Percentiles rank a stretch among this genome's conserved stretches.
phyloP scores from a whole-genome alignment of 2,888 invertebrate species.

The Andrena haemorrhoa region DNA sequence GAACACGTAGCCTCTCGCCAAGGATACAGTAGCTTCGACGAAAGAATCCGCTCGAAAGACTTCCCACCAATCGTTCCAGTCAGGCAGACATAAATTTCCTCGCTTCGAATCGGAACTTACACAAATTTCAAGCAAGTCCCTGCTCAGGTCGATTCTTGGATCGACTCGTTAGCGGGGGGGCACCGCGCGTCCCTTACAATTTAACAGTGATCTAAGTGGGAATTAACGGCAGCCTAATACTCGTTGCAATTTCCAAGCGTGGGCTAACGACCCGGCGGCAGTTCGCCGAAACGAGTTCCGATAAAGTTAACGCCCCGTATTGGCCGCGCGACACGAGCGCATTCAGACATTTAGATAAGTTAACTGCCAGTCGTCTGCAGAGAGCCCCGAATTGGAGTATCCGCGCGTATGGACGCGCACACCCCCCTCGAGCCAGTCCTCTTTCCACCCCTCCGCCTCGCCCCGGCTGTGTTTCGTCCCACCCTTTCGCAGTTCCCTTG shows the following conservation, averaged over 20 bases:
- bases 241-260: conserved; percentile 74
- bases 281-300: conserved; percentile 79
- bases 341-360: conserved; percentile 77
- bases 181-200: conserved; percentile 13
- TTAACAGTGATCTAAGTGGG: conserved; percentile 73
- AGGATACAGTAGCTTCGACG: no score
- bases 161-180: no score
- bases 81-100: no score
- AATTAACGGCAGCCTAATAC: conserved; percentile 78
- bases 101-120: no score
- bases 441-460: not conserved
- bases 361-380: conserved; percentile 63
- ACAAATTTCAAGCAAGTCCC: no score
- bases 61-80: no score
- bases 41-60: no score
- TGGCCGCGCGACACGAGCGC: conserved; percentile 55
- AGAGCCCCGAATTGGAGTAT: conserved; percentile 23
- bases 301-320: conserved; percentile 76
- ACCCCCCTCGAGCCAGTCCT: not conserved
- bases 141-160: no score
- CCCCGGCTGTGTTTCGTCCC: conserved; percentile 9
- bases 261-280: conserved; percentile 57
- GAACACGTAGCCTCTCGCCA: not conserved
- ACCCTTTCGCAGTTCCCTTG: not conserved
- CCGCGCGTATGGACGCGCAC: conserved; percentile 8